Conservation (phyloP, 1,140 invertebrate genomes). For the Conus ventricosus region DNA sequence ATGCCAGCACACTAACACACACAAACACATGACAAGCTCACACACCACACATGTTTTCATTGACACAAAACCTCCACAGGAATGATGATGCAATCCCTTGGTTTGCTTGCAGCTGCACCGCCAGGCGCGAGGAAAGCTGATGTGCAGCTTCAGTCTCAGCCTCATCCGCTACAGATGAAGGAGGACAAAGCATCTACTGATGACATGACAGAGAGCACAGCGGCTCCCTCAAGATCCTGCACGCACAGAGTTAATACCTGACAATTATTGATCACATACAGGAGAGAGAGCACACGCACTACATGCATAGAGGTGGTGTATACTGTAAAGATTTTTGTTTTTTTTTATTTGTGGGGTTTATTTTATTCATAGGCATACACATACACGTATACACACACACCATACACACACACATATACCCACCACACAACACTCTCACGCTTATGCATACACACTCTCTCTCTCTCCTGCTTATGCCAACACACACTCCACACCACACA, state of each 20-base stretch:
- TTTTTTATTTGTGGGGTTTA: too few species aligned
- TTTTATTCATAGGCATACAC: too few species aligned
- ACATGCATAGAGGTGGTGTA: too few species aligned
- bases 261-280: background rate
- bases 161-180: conserved; percentile 54
- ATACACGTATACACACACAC: too few species aligned
- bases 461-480: background rate
- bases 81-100: too few species aligned
- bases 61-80: too few species aligned
- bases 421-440: too few species aligned
- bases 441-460: too few species aligned
- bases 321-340: too few species aligned
- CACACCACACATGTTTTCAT: background rate
- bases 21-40: background rate
- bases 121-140: conserved; percentile 67
- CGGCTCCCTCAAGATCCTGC: conserved; percentile 54
- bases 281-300: too few species aligned
- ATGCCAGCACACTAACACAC: conserved; percentile 6
- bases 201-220: conserved; percentile 67
- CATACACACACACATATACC: too few species aligned
- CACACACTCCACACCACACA: background rate
- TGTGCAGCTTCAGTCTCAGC: conserved; percentile 59
- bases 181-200: conserved; percentile 63
- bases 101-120: conserved; percentile 56
- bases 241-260: conserved; percentile 42